phyloP scores from a whole-genome alignment of 2,888 invertebrate genomes.

The Lasioglossum morio region DNA sequence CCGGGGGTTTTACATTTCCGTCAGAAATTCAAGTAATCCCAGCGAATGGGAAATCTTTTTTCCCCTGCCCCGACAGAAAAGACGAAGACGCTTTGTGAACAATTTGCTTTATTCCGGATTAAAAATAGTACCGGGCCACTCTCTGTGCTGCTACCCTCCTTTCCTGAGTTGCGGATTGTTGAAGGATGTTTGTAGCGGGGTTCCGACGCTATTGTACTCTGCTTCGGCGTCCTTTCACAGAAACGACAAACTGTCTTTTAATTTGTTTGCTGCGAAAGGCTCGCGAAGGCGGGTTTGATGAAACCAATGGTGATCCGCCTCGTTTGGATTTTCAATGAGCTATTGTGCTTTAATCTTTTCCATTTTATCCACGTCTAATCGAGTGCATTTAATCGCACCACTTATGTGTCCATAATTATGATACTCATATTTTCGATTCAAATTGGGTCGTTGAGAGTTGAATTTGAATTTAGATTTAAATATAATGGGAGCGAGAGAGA shows the following conservation, averaged over 20 bases:
- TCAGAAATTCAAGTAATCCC: conserved; percentile 27
- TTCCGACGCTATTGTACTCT: background rate
- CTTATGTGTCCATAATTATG: no score
- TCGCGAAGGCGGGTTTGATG: background rate
- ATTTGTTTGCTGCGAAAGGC: background rate
- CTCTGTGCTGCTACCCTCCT: background rate
- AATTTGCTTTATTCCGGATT: background rate
- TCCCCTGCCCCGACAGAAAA: background rate
- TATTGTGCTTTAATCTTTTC: background rate
- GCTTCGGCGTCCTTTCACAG: background rate
- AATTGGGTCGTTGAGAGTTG: no score
- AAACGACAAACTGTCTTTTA: conserved; percentile 1
- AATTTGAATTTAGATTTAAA: no score
- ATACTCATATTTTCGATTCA: no score
- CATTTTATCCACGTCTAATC: background rate
- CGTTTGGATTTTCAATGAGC: background rate
- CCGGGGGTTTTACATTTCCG: conserved; percentile 17
- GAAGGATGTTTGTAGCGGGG: background rate
- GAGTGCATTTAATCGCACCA: background rate
- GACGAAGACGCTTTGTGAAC: conserved; percentile 3
- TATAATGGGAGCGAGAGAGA: no score
- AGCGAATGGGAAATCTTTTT: background rate
- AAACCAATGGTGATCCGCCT: background rate
- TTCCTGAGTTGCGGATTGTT: background rate
- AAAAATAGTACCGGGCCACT: conserved; percentile 1